Evolutionary conservation across 2,888 invertebrate genomes (phyloP), one percentile per base, ranked within the genome.

Genomic region (Eutolmus rufibarbis): DNA sequence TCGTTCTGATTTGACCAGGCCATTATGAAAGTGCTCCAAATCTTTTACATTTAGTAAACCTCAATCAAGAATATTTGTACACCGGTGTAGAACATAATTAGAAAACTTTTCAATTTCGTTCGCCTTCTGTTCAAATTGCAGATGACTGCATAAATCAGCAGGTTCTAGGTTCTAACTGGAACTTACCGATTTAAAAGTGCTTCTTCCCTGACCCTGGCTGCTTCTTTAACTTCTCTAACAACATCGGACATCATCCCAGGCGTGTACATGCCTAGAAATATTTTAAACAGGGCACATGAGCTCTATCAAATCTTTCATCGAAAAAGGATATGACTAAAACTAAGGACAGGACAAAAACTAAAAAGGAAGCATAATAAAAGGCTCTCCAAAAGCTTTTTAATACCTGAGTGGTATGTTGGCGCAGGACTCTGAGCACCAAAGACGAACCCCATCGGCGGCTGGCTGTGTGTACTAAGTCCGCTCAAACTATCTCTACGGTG

Each of bases 181-280:
- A 51, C 81, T 88, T 89, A 91, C 92, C 92, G 91, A 90, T 92
- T 92, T 40, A 93, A 94, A 88, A 96, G 92, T n/a, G 96, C 96
- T 91, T 96, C 96, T 90, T 96, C 96, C 19, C 96, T 93, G 88
- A 96, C 93, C 87, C 96, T 93, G 28, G 96, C 95, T 31, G 96
- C 96, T 91, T 96, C 96, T 79, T 96, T 93, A 23, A 96, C 95
- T 92, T 96, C 96, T 46, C 96, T 94, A 89, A 96, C 95, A 90
- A 96, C 93, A 91, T 96, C 96, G 14, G 95, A 94, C 90, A 96
- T 93, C 93, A 95, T 94, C n/a, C 96, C 96, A 1, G 96, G 96
- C 19, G 95, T 94, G 91, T 96, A 96, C 86, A 92, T 91, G 84
- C 92, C 92, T 92, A 89, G 23, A 91, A 90, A 74, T 40, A 28